Evolutionary conservation across 2,888 invertebrate species (phyloP).

Genomic region (Orthosia gothica): DNA sequence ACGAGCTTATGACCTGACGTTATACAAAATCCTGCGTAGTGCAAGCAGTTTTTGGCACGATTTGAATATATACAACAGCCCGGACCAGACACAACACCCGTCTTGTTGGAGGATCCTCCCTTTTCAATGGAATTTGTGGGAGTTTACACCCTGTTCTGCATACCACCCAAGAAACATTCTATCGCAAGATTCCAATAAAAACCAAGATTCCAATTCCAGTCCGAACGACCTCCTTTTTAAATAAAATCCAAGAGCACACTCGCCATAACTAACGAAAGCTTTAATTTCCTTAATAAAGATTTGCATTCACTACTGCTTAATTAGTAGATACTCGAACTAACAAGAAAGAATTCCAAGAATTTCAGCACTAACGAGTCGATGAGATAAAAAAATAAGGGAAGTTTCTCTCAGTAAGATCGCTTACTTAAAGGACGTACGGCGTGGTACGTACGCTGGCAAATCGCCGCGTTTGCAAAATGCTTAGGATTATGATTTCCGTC

Average conservation of each 20-base stretch:
- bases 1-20: too few species aligned
- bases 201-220: too few species aligned
- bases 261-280: constrained; percentile 32
- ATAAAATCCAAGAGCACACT: constrained; percentile 18
- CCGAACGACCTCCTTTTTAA: background rate
- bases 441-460: constrained; percentile 47
- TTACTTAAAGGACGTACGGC: constrained; percentile 38
- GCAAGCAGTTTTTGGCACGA: too few species aligned
- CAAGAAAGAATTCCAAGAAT: constrained; percentile 52
- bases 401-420: constrained; percentile 38
- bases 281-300: constrained; percentile 62
- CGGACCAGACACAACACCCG: too few species aligned
- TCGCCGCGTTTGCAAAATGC: constrained; percentile 58
- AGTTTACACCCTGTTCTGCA: too few species aligned
- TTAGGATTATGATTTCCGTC: constrained; percentile 62
- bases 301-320: constrained; percentile 61
- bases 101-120: too few species aligned
- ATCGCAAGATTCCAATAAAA: background rate
- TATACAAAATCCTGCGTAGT: too few species aligned
- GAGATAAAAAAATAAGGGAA: constrained; percentile 37
- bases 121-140: too few species aligned
- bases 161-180: background rate
- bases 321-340: constrained; percentile 56
- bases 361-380: constrained; percentile 50
- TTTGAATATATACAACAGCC: too few species aligned